A percentile compares a stretch with the other conserved stretches of the same genome.
phyloP scores from a whole-genome alignment of 2,888 invertebrate species.

The Nebria brevicollis region DNA sequence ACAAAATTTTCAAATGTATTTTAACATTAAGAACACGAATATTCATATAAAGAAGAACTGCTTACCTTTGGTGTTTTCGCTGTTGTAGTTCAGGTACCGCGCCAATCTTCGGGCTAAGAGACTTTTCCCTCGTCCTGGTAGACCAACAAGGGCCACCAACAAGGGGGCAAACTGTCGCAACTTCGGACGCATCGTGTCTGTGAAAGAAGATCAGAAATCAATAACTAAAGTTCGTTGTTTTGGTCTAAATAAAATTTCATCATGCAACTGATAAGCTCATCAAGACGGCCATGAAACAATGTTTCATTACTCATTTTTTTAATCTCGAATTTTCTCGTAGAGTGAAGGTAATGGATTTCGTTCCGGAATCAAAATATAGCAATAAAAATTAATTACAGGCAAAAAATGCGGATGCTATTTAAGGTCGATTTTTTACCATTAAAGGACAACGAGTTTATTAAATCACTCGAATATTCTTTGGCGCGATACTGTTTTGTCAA shows the following conservation, averaged over 20 bases:
- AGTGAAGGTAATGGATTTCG: neutral
- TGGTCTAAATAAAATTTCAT: conserved; percentile 6
- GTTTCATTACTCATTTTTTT: neutral
- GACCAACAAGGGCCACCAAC: conserved; percentile 88
- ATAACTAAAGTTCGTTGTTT: neutral
- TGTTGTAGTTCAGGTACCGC: conserved; percentile 91
- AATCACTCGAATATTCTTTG: neutral
- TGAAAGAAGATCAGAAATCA: neutral
- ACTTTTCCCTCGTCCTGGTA: conserved; percentile 93
- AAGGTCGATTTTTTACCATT: neutral
- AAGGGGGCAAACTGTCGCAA: conserved; percentile 73
- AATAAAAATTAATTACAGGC: neutral
- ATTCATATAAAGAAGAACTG: neutral
- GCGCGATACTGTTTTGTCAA: neutral
- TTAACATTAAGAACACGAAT: neutral
- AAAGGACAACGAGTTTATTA: neutral
- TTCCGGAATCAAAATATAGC: neutral
- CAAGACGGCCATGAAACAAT: conserved; percentile 7
- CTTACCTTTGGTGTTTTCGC: conserved; percentile 83
- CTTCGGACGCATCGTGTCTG: conserved; percentile 52
- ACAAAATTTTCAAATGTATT: neutral
- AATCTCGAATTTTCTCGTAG: neutral
- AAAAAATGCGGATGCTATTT: neutral
- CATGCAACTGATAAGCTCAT: conserved; percentile 9
- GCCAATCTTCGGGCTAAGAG: conserved; percentile 88